phyloP scores from a whole-genome alignment of 1,140 invertebrate species.

The Frieseomelitta varia region DNA sequence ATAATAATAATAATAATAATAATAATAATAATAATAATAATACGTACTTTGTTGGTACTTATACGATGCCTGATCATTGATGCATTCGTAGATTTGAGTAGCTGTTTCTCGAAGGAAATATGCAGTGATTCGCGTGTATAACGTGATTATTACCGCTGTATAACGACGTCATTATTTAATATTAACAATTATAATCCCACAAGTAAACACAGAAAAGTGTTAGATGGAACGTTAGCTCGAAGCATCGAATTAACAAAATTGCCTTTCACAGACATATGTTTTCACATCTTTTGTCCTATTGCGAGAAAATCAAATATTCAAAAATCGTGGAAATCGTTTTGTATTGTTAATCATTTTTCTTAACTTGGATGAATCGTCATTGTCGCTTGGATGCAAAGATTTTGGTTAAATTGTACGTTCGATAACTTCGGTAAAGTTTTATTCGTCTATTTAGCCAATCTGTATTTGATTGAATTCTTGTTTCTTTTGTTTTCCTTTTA shows the following conservation, averaged over 20 bases:
- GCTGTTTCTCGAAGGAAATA: not conserved
- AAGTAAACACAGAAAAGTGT: not conserved
- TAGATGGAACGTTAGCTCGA: not conserved
- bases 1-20: too few relatives aligned
- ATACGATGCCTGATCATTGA: not conserved
- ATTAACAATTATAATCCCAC: not conserved
- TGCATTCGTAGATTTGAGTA: not conserved
- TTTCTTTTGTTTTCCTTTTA: not conserved
- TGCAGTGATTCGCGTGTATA: not conserved
- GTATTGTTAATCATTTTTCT: not conserved
- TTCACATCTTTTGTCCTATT: not conserved
- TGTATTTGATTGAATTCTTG: too few relatives aligned
- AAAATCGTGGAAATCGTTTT: not conserved
- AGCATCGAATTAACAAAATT: not conserved
- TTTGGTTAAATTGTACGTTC: too few relatives aligned
- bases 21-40: too few relatives aligned
- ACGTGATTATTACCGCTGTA: not conserved
- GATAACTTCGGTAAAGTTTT: too few relatives aligned
- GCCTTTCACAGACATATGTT: not conserved
- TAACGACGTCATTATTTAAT: not conserved
- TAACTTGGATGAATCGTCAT: not conserved
- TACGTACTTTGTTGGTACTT: not conserved
- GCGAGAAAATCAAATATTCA: not conserved
- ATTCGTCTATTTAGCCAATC: too few relatives aligned
- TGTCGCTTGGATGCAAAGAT: too few relatives aligned